Base-by-base conservation (phyloP, 2,797 vertebrate species). In the Sternotherus odoratus region DNA sequence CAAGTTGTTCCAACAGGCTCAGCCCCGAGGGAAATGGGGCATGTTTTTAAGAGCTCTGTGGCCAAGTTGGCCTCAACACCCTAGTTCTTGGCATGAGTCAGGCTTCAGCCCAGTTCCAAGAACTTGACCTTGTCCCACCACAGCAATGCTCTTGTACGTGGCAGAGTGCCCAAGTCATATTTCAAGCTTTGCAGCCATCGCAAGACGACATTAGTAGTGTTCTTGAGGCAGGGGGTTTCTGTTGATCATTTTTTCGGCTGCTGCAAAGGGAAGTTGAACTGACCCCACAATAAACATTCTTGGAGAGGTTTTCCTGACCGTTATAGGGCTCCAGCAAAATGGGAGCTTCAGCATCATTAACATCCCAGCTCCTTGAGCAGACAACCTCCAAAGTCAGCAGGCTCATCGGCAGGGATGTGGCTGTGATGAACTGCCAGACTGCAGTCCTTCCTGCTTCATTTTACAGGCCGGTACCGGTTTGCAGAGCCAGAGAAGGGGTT, bases 101-200 rank as follows among this genome's bases (percentile, higher is more conserved):
- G 85, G 91, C 93, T 94, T 93, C 79, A 91, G 39, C 80, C 92
- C 89, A 48, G 49, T 91, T 94, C 77, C 53, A 94, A 72, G 82
- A 88, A 93, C 78, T 93, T 95, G 48, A 88, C 51, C 5, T 46
- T 0, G 17, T 57, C 46, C 77, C 43, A 82, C 46, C 46, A 69
- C 23, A 90, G 63, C 93, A 79, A 39, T 63, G 3, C 6, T 85
- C 6, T 54, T 94, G 6, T 69, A 4, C 51, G 83, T 82, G 26
- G n/a, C 77, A 78, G 79, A 19, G 43, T 1, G 1, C 46, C 3
- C 0, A 48, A 48, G 5, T 24, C 69, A 83, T 53, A 63, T 48
- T 3, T 85, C 24, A 87, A 48, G 79, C 39, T 78, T 87, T 72
- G 30, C 60, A 94, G 77, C 33, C 51, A 82, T 89, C 33, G 56